Evolutionary conservation across 2,797 vertebrate genomes (phyloP).

Genomic region (Rhyacichthys aspro): DNA sequence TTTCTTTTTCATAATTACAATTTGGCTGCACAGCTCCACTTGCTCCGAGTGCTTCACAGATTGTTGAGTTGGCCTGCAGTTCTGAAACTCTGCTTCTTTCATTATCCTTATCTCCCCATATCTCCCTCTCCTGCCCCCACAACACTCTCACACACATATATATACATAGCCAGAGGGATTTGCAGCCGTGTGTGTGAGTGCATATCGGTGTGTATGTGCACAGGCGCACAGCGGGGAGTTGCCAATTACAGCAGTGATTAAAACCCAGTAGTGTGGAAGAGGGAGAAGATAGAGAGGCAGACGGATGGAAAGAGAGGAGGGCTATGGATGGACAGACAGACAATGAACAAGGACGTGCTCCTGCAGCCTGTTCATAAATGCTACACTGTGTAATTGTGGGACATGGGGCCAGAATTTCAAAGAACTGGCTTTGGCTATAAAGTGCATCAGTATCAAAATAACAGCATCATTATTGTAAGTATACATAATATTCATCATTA

Average conservation of each 20-base stretch:
- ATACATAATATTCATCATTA: slow-evolving; percentile 23
- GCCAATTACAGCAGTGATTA: slow-evolving; percentile 87
- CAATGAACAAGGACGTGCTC: slow-evolving; percentile 49
- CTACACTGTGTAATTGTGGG: slow-evolving; percentile 33
- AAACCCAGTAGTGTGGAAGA: slow-evolving; percentile 78
- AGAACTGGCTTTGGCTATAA: slow-evolving; percentile 30
- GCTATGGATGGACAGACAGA: slow-evolving; percentile 36
- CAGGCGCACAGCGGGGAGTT: slow-evolving; percentile 80
- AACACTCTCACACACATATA: slow-evolving; percentile 35
- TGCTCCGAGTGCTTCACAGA: slow-evolving; percentile 62
- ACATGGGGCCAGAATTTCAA: slow-evolving; percentile 45
- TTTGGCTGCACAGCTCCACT: slow-evolving; percentile 72
- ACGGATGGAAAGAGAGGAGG: slow-evolving; percentile 25
- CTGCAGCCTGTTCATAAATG: slow-evolving; percentile 43
- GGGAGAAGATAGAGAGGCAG: slow-evolving; percentile 52
- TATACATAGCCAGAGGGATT: slow-evolving; percentile 68
- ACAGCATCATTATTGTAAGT: slow-evolving; percentile 41
- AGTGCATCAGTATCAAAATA: slow-evolving; percentile 40
- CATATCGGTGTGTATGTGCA: slow-evolving; percentile 50
- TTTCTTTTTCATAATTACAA: slow-evolving; percentile 72
- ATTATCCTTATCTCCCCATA: slow-evolving; percentile 80
- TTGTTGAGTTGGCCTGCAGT: slow-evolving; percentile 77
- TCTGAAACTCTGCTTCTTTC: slow-evolving; percentile 78
- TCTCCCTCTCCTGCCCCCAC: slow-evolving; percentile 65
- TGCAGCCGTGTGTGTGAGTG: slow-evolving; percentile 54